A percentile compares a stretch with the other conserved stretches of the same genome.
Evolutionary conservation across 2,797 vertebrate genomes (phyloP).

Genomic region (Chlorospingus semifuscus): DNA sequence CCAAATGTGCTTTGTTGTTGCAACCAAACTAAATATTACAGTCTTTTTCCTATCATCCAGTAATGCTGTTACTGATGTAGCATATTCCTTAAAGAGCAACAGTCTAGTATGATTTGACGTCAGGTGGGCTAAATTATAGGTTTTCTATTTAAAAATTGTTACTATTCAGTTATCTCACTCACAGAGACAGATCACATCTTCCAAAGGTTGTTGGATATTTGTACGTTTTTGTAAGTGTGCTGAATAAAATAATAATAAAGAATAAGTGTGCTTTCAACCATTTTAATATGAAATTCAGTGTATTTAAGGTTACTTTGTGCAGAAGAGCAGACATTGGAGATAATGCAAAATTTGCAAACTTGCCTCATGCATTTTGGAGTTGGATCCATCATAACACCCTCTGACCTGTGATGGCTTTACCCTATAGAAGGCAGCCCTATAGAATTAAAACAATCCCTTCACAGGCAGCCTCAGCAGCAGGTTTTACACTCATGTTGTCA

Average conservation of each 20-base stretch:
- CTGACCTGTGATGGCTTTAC: not conserved
- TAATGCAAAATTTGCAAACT: not conserved
- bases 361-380: not conserved
- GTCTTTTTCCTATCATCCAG: slow-evolving; percentile 54
- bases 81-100: slow-evolving; percentile 58
- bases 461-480: not conserved
- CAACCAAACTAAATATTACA: slow-evolving; percentile 71
- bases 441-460: not conserved
- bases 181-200: slow-evolving; percentile 15
- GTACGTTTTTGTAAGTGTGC: not conserved
- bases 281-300: not conserved
- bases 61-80: slow-evolving; percentile 56
- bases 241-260: not conserved
- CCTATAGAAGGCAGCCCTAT: not conserved
- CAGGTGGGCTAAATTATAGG: slow-evolving; percentile 57
- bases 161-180: slow-evolving; percentile 4
- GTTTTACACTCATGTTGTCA: not conserved
- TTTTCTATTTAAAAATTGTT: slow-evolving; percentile 34
- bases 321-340: not conserved
- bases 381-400: not conserved
- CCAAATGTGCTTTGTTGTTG: slow-evolving; percentile 69
- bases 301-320: not conserved
- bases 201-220: slow-evolving; percentile 28
- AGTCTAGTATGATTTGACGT: slow-evolving; percentile 5
- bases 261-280: slow-evolving; percentile 20